Percentiles rank a stretch among this genome's conserved stretches.
phyloP scores from a whole-genome alignment of 2,797 vertebrate genomes.

The Dendrocincla fuliginosa region DNA sequence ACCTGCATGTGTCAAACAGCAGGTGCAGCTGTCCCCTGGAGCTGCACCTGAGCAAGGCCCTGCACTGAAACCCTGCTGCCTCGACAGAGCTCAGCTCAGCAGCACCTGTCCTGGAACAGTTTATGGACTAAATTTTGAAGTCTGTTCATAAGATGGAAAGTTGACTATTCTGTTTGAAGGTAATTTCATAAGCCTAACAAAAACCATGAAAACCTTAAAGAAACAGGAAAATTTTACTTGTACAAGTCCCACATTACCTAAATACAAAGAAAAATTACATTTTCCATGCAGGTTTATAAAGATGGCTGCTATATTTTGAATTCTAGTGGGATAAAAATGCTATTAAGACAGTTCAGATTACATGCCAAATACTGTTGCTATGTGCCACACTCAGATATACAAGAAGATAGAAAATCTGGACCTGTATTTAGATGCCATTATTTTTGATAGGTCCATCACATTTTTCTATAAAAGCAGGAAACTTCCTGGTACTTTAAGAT shows the following conservation, averaged over 20 bases:
- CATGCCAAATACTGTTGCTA: not conserved
- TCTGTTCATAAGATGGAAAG: not conserved
- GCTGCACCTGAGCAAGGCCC: not conserved
- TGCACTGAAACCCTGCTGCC: not conserved
- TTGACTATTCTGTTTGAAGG: not conserved
- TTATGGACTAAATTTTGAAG: not conserved
- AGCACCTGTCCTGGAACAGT: not conserved
- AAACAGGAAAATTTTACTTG: not conserved
- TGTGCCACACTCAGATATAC: fast-evolving
- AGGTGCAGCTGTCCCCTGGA: not conserved
- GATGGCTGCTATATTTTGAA: not conserved
- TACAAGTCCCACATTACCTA: not conserved
- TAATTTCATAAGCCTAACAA: not conserved
- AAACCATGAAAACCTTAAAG: not conserved
- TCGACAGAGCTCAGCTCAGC: not conserved
- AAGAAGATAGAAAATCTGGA: not conserved
- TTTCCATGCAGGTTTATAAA: not conserved
- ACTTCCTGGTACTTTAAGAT: not conserved
- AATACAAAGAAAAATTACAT: not conserved
- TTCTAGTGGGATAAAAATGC: not conserved
- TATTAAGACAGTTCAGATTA: not conserved
- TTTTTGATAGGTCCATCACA: not conserved
- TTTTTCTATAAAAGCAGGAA: not conserved
- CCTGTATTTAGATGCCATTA: not conserved
- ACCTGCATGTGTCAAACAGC: not conserved